These are phyloP conservation scores for Heliconius congener DNA, from an alignment of 1,140 invertebrate species.

Conservation along the genomic window DNA sequence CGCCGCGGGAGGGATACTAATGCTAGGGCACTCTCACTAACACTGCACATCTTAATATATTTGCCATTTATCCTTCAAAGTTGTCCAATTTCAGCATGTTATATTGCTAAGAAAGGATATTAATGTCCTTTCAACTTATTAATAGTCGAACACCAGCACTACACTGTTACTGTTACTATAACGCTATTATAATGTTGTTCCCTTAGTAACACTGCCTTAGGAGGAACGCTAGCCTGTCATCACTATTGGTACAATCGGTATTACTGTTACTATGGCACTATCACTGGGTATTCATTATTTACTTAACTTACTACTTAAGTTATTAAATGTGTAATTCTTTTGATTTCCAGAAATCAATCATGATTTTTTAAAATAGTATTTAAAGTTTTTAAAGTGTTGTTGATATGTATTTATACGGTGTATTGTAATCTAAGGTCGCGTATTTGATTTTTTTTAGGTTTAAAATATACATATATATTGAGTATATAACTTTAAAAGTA, in stretches of 20 bases:
- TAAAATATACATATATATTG: not conserved
- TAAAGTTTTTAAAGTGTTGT: not conserved
- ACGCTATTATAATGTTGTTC: too few species aligned
- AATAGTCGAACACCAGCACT: too few species aligned
- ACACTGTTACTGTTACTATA: too few species aligned
- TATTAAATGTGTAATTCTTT: too few species aligned
- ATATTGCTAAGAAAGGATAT: too few species aligned
- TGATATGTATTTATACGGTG: not conserved
- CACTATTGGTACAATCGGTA: too few species aligned
- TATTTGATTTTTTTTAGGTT: not conserved
- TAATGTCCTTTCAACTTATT: too few species aligned
- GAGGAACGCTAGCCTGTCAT: too few species aligned
- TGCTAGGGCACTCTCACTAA: not conserved
- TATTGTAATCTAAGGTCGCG: not conserved
- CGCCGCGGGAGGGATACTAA: slow-evolving; percentile 55
- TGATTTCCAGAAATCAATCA: not conserved
- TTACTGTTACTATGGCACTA: not conserved
- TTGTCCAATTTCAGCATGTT: too few species aligned
- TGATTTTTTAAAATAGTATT: not conserved
- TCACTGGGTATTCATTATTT: not conserved
- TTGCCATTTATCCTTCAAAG: too few species aligned
- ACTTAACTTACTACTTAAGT: too few species aligned
- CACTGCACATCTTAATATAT: not conserved
- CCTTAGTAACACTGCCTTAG: too few species aligned
- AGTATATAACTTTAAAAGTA: not conserved